phyloP scores from a whole-genome alignment of 2,888 invertebrate genomes.

The Raillietiella orientalis region DNA sequence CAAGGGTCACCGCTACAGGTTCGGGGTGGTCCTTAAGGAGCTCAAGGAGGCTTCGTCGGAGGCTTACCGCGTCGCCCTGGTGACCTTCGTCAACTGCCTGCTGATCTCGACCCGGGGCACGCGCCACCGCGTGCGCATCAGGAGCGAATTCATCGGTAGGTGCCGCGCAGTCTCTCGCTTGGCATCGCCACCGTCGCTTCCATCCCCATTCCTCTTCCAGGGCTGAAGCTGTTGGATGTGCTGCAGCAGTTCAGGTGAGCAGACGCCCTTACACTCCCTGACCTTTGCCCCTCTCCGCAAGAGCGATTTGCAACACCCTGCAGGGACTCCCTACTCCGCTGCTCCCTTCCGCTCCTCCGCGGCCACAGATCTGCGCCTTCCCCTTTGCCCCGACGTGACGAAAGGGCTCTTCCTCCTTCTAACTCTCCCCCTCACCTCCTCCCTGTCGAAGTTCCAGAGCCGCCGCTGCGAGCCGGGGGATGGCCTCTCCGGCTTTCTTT shows the following conservation, averaged over 20 bases:
- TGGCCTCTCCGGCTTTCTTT: too few species aligned
- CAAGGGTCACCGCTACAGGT: conserved; percentile 59
- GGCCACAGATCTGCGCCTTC: too few species aligned
- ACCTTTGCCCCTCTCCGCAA: too few species aligned
- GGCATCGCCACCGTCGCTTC: neutral
- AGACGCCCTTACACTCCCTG: too few species aligned
- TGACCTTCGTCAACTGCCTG: conserved; percentile 83
- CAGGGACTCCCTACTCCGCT: too few species aligned
- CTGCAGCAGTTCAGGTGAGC: conserved; percentile 52
- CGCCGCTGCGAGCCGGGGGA: too few species aligned
- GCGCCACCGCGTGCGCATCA: conserved; percentile 49
- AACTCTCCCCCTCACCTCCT: too few species aligned
- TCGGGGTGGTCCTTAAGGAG: conserved; percentile 60
- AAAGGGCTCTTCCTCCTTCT: too few species aligned
- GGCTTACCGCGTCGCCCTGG: conserved; percentile 64
- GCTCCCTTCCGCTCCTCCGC: too few species aligned
- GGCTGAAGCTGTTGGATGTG: conserved; percentile 54
- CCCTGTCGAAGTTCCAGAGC: too few species aligned
- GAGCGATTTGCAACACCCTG: too few species aligned
- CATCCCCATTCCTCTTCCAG: conserved; percentile 27
- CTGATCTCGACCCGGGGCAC: conserved; percentile 62
- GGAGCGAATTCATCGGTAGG: conserved; percentile 85
- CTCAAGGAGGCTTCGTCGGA: conserved; percentile 40
- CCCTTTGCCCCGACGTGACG: too few species aligned
- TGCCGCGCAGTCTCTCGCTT: conserved; percentile 5